These are phyloP conservation scores for Channa striata DNA, from an alignment of 2,797 vertebrate species.

Conservation along the genomic window DNA sequence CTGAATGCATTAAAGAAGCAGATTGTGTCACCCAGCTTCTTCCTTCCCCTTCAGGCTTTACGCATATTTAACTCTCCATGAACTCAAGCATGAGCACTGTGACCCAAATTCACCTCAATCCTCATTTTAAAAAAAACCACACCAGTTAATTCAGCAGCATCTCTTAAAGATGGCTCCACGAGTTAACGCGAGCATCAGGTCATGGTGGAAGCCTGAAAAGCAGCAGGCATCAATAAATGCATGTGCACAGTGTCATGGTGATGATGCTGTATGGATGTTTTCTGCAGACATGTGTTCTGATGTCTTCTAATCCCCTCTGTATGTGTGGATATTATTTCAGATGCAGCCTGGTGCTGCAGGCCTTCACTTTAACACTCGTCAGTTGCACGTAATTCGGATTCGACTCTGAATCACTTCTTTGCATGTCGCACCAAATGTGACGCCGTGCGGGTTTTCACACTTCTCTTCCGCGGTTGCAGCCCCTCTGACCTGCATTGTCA, in stretches of 20 bases:
- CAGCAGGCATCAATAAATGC: background rate
- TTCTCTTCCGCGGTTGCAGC: constrained; percentile 24
- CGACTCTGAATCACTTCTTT: background rate
- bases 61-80: constrained; percentile 37
- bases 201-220: background rate
- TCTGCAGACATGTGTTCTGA: background rate
- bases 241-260: constrained; percentile 5
- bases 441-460: background rate
- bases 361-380: background rate
- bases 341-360: constrained; percentile 6
- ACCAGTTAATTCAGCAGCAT: constrained; percentile 8
- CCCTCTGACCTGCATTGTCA: constrained; percentile 77
- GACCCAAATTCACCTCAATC: constrained; percentile 62
- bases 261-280: background rate
- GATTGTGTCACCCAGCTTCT: constrained; percentile 16
- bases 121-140: constrained; percentile 23
- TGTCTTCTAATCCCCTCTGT: background rate
- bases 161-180: constrained; percentile 11
- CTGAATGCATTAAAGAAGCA: background rate
- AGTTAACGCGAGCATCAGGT: background rate
- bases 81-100: constrained; percentile 41
- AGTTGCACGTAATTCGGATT: background rate
- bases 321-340: background rate
- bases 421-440: background rate
- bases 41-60: constrained; percentile 29